Percentiles rank a stretch among this genome's conserved stretches.
Conservation (phyloP, 2,888 invertebrate species). For the Tipula lateralis region DNA sequence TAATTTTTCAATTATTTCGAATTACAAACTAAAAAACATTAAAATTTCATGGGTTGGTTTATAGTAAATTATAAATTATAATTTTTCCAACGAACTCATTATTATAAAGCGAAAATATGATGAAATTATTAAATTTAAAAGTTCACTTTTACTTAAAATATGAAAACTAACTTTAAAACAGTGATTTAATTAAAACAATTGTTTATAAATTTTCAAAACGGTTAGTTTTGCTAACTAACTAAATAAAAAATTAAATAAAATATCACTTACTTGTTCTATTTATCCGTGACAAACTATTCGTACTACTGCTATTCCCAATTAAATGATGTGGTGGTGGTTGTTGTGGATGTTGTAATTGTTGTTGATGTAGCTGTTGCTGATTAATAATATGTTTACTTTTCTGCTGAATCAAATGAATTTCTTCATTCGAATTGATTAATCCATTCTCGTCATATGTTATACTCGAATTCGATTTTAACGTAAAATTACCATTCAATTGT, state of each 20-base stretch:
- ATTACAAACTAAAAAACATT: neutral
- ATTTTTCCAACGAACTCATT: neutral
- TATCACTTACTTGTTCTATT: conserved; percentile 3
- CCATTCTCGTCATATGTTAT: neutral
- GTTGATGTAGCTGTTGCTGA: neutral
- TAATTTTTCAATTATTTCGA: neutral
- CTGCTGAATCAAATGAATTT: neutral
- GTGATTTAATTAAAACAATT: neutral
- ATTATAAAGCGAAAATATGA: conserved; percentile 11
- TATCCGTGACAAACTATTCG: neutral
- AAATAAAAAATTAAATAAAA: neutral
- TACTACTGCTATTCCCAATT: conserved; percentile 19
- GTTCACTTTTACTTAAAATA: conserved; percentile 5
- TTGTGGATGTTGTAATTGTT: neutral
- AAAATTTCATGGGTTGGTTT: neutral
- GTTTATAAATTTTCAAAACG: neutral
- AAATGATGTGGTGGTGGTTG: neutral
- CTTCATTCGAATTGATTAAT: conserved; percentile 25
- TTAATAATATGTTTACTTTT: neutral
- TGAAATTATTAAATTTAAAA: neutral
- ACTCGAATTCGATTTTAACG: conserved; percentile 24
- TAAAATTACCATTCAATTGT: neutral
- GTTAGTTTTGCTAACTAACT: neutral
- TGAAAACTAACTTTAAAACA: neutral
- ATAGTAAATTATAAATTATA: neutral